Base-by-base conservation (phyloP, 2,113 vertebrate species). In the Rutilus rutilus region DNA sequence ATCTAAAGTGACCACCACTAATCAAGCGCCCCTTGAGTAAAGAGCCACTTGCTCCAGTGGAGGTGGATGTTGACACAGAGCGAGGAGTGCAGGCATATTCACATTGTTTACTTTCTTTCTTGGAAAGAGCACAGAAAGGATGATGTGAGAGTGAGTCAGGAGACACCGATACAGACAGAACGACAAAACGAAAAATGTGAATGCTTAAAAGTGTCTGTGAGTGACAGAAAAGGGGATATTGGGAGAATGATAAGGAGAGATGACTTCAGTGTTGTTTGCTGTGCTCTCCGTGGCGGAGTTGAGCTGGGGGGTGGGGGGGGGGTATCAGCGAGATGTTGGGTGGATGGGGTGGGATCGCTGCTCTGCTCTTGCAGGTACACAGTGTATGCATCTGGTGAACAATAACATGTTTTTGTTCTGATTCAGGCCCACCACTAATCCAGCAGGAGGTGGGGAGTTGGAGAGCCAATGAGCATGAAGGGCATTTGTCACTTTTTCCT, bases 371-470 rank as follows among this genome's bases (percentile, higher is more conserved):
- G 77, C 77, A 86, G 62, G 71, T 89, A 71, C 85, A 47, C 50
- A 19, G n/a, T 12, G 62, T 39, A 23, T 33, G 50, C 45, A 27
- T 50, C 84, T 83, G 76, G 59, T 82, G 84, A 69, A 86, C 88
- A 90, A 91, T 54, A 89, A 90, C 82, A 89, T 86, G 85, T 88
- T 90, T 87, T 88, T 60, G 69, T 85, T 87, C 83, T 23, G 82
- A 71, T 76, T 83, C 81, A 83, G 21, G 52, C 81, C 60, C 52
- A 69, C 42, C 57, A 36, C 39, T 62, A 71, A 84, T 83, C 82
- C 83, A 82, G 59, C 54, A 54, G 54, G 69, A 83, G 59, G 59
- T 23, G 25, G 71, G 45, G 27, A 25, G 47, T 60, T 10, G 14
- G 52, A 2, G 12, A 67, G 33, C 89, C 85, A 88, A 83, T 83